A percentile compares a stretch with the other conserved stretches of the same genome.
Evolutionary conservation across 2,113 vertebrate species (phyloP).

Genomic region (Natator depressus): DNA sequence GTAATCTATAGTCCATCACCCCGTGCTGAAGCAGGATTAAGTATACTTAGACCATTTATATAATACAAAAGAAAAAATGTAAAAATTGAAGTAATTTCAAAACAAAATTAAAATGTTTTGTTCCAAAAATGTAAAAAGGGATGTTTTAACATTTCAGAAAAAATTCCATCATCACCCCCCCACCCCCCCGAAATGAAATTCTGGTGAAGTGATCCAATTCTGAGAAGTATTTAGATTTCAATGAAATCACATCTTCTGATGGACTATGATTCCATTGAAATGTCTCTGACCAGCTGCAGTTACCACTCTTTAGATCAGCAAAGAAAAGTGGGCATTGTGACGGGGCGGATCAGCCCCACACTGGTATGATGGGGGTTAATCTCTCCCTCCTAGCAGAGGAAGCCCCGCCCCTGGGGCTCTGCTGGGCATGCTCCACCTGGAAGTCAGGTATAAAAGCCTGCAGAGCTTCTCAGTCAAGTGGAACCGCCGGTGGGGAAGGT

Average conservation of each 20-base stretch:
- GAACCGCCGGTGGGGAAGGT: no score
- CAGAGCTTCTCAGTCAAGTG: no score
- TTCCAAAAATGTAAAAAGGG: neutral
- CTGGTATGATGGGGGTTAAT: no score
- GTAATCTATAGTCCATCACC: neutral
- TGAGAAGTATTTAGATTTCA: neutral
- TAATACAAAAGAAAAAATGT: no score
- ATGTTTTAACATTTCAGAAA: neutral
- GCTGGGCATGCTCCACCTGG: no score
- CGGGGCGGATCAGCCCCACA: no score
- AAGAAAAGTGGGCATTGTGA: neutral
- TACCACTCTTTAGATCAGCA: neutral
- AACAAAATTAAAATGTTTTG: neutral
- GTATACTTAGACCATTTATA: no score
- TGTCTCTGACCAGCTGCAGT: neutral
- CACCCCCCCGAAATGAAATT: neutral
- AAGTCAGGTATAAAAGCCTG: no score
- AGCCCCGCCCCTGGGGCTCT: no score
- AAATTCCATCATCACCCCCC: neutral
- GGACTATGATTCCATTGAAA: no score
- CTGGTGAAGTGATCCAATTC: neutral
- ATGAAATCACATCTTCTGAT: neutral
- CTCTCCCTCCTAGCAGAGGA: no score
- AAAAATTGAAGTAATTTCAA: neutral
- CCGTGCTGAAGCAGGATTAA: neutral